Evolutionary conservation across 1,140 invertebrate species (phyloP).

Genomic region (Scaptodrosophila lebanonensis): DNA sequence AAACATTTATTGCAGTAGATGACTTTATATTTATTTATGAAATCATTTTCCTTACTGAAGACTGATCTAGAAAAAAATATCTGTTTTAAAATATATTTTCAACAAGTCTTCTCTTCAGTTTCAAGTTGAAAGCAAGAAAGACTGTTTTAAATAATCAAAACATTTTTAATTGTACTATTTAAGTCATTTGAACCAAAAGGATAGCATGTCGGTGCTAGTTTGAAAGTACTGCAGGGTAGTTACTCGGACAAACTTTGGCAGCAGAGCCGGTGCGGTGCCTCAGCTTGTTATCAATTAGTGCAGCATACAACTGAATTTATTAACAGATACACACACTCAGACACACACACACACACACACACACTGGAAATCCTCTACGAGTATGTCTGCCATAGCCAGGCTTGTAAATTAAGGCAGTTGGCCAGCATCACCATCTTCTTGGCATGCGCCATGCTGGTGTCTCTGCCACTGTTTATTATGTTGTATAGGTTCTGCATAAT

Average conservation of each 20-base stretch:
- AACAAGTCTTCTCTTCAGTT: too few relatives aligned
- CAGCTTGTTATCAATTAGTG: conserved; percentile 71
- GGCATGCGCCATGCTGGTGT: conserved; percentile 8
- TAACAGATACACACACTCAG: conserved; percentile 20
- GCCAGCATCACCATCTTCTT: conserved; percentile 1
- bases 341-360: neutral
- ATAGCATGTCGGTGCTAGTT: too few relatives aligned
- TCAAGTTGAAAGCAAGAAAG: too few relatives aligned
- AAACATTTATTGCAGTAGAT: too few relatives aligned
- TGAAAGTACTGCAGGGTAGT: too few relatives aligned
- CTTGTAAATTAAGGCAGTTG: conserved; percentile 37
- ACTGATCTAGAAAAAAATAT: too few relatives aligned
- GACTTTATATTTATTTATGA: too few relatives aligned
- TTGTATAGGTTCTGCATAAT: conserved; percentile 68
- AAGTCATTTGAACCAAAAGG: too few relatives aligned
- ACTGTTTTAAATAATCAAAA: too few relatives aligned
- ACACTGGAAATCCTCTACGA: neutral
- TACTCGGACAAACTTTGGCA: neutral
- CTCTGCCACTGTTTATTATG: conserved; percentile 49
- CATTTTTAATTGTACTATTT: too few relatives aligned
- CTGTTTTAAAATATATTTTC: too few relatives aligned
- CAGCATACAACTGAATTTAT: conserved; percentile 57
- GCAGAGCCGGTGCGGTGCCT: conserved; percentile 3
- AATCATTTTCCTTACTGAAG: too few relatives aligned
- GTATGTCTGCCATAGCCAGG: conserved; percentile 23